Evolutionary conservation across 30 jellyfish, hydroid and myxozoan species (phyloP), one percentile per base, ranked within the genome.

Genomic region (Pseudorhiza aurosa): DNA sequence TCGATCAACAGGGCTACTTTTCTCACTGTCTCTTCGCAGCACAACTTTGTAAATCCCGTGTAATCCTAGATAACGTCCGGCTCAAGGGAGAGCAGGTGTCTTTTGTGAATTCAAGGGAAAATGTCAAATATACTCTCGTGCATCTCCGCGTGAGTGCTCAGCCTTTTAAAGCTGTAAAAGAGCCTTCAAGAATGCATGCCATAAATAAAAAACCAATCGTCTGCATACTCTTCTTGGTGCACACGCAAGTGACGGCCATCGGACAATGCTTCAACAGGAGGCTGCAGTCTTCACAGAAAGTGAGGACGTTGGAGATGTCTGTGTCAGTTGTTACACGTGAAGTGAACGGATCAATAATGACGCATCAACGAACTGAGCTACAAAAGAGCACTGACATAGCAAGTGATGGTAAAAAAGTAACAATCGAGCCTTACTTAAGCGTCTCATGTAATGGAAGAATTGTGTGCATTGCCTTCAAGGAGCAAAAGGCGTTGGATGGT

Each of bases 391-490:
- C 36, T 18, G 68, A 44, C 12, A 27, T 69, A 9, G 17, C 68
- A 22, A 69, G 29, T 27, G 24, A 69, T 69, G 83, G 69, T 26
- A 69, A 18, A 30, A 43, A 8, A 3, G 44, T 33, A 22, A 15
- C 1, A 4, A 26, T 69, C 19, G 37, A 27, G 68, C 68, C 83
- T 2, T 19, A 46, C 53, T 3, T 72, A n/a, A 47, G 32, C n/a
- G 17, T 72, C 36, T 14, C 57, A 4, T 65, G n/a, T 65, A 7
- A 35, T 22, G 81, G 81, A 1, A 39, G 24, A 30, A 8, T 40
- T 15, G 55, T 72, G 12, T 72, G 85, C 70, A 44, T 55, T 6
- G 25, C 59, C 22, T 46, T 55, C 29, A 49, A 46, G 26, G 31
- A 2, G 55, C 40, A 22, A 4, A 47, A 8, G 33, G 27, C 50